A percentile compares a stretch with the other conserved stretches of the same genome.
Conservation (phyloP, 2,113 vertebrate species). For the Anguilla japonica region DNA sequence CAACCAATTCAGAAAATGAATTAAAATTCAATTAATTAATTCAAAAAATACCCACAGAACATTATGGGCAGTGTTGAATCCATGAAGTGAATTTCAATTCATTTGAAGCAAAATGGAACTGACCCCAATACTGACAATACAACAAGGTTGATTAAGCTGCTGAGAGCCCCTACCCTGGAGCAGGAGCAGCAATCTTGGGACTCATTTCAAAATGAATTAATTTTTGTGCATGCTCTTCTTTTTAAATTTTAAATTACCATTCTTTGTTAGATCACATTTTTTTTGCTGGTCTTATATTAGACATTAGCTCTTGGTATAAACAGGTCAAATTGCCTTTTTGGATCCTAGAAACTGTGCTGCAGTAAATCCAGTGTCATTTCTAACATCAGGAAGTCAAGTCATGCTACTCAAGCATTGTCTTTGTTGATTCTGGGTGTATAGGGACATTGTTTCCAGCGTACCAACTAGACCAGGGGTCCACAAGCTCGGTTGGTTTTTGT, state of each 20-base stretch:
- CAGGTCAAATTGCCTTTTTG: constrained; percentile 5
- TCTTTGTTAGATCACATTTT: neutral
- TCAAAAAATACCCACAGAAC: too few relatives aligned
- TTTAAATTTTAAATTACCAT: constrained; percentile 15
- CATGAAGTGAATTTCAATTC: too few relatives aligned
- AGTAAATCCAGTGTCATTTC: neutral
- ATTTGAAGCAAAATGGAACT: too few relatives aligned
- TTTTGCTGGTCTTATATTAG: neutral
- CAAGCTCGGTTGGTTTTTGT: too few relatives aligned
- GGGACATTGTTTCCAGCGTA: neutral
- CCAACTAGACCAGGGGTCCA: neutral
- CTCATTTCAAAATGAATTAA: constrained; percentile 19
- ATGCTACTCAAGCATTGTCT: neutral
- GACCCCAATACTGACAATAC: neutral
- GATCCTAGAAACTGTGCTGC: neutral
- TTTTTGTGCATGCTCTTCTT: constrained; percentile 3
- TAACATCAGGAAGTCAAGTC: neutral
- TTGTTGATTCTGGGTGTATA: neutral
- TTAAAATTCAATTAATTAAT: too few relatives aligned
- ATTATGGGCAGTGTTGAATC: too few relatives aligned
- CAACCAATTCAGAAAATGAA: too few relatives aligned
- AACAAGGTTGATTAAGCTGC: constrained; percentile 25
- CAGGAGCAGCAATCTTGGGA: constrained; percentile 19
- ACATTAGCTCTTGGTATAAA: constrained; percentile 11
- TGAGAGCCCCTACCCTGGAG: constrained; percentile 21